These are phyloP conservation scores for Leptura quadrifasciata DNA, from an alignment of 2,888 invertebrate genomes.

Conservation along the genomic window DNA sequence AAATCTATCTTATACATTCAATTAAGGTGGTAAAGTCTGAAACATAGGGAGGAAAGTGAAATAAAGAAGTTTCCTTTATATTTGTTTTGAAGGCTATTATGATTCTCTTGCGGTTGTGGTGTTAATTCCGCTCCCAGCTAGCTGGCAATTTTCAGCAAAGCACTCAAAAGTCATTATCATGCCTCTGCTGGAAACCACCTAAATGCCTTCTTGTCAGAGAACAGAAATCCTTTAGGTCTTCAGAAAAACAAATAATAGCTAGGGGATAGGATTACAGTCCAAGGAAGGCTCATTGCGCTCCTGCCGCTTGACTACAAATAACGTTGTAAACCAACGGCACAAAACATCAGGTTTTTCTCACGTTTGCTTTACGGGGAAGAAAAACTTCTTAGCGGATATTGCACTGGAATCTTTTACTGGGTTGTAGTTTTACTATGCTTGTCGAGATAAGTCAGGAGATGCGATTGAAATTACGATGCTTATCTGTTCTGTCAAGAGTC, in stretches of 20 bases:
- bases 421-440: background rate
- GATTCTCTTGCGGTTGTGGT: constrained; percentile 9
- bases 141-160: constrained; percentile 16
- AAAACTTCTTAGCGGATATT: background rate
- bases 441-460: background rate
- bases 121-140: constrained; percentile 10
- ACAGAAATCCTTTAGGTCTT: constrained; percentile 22
- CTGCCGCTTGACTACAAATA: constrained; percentile 24
- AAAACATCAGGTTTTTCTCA: constrained; percentile 28
- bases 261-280: constrained; percentile 19
- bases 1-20: constrained; percentile 24
- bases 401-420: background rate
- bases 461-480: background rate
- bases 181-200: constrained; percentile 15
- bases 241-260: constrained; percentile 32
- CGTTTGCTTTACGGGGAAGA: background rate
- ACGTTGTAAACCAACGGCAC: background rate
- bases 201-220: constrained; percentile 24
- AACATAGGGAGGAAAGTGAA: constrained; percentile 21
- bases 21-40: constrained; percentile 16
- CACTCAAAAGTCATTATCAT: constrained; percentile 30
- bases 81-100: constrained; percentile 21
- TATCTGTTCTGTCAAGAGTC: too few relatives aligned
- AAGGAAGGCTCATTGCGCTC: constrained; percentile 10
- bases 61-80: constrained; percentile 18